Evolutionary conservation across 1,140 invertebrate species (phyloP).

Genomic region (Trypoxylus dichotomus): DNA sequence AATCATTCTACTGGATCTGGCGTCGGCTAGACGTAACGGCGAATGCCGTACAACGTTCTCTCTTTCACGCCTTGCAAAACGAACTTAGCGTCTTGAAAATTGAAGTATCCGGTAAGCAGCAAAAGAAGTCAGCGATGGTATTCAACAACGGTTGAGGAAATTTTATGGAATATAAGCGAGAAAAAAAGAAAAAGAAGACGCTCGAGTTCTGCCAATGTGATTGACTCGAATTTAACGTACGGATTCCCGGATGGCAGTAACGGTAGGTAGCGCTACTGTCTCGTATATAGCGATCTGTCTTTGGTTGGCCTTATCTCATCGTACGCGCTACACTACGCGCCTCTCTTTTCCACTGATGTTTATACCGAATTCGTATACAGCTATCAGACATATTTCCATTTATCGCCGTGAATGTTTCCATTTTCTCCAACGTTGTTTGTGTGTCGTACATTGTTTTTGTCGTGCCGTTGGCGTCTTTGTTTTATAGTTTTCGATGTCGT

Average conservation of each 20-base stretch:
- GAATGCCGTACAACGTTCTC: not conserved
- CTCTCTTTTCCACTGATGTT: not conserved
- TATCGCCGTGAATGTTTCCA: not conserved
- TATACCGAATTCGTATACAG: not conserved
- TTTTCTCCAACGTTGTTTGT: not conserved
- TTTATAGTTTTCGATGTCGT: not conserved
- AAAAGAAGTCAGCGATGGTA: not conserved
- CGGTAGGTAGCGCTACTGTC: not conserved
- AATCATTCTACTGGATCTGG: not conserved
- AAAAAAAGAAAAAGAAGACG: not conserved
- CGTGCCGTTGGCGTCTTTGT: not conserved
- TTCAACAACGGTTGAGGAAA: not conserved
- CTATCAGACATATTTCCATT: slow-evolving; percentile 7
- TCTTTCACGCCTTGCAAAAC: not conserved
- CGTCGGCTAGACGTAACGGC: not conserved
- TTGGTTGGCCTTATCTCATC: not conserved
- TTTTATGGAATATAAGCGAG: not conserved
- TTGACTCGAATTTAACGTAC: not conserved
- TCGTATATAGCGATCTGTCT: not conserved
- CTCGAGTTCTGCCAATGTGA: not conserved
- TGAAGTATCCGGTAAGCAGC: not conserved
- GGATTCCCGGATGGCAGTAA: not conserved
- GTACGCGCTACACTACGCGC: not conserved
- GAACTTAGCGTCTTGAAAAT: not conserved
- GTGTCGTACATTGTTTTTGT: not conserved